A percentile compares a stretch with the other conserved stretches of the same genome.
Conservation (phyloP, 2,888 invertebrate species). For the Drosophila colorata region DNA sequence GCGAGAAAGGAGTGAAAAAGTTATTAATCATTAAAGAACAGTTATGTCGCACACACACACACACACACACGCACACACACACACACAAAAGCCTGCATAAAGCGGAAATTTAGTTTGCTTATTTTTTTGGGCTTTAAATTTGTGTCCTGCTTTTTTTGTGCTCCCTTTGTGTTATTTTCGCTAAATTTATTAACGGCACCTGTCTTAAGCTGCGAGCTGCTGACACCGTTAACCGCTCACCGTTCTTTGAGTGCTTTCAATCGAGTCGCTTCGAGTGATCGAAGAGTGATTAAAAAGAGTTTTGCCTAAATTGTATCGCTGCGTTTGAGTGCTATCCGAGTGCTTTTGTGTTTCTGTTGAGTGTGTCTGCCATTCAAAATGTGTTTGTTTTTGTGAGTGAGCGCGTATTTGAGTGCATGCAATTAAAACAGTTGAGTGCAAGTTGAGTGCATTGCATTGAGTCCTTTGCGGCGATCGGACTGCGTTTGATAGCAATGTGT, state of each 20-base stretch:
- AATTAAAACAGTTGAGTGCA: too few species aligned
- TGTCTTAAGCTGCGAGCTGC: constrained; percentile 25
- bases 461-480: too few species aligned
- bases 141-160: constrained; percentile 24
- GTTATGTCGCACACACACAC: constrained; percentile 62
- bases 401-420: too few species aligned
- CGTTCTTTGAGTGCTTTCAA: constrained; percentile 2
- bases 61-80: constrained; percentile 20
- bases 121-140: constrained; percentile 32
- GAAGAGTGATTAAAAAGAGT: background rate
- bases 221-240: constrained; percentile 2
- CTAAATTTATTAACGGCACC: constrained; percentile 39
- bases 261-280: background rate
- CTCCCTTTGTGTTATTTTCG: constrained; percentile 14
- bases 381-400: background rate
- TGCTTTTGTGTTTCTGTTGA: background rate
- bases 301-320: background rate
- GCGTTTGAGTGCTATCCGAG: too few species aligned
- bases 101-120: constrained; percentile 54
- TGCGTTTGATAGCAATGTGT: background rate
- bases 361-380: background rate
- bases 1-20: constrained; percentile 71
- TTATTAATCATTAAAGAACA: constrained; percentile 78
- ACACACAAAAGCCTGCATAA: constrained; percentile 10
- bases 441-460: background rate